Evolutionary conservation across 2,797 vertebrate genomes (phyloP).

Genomic region (Iguana delicatissima): DNA sequence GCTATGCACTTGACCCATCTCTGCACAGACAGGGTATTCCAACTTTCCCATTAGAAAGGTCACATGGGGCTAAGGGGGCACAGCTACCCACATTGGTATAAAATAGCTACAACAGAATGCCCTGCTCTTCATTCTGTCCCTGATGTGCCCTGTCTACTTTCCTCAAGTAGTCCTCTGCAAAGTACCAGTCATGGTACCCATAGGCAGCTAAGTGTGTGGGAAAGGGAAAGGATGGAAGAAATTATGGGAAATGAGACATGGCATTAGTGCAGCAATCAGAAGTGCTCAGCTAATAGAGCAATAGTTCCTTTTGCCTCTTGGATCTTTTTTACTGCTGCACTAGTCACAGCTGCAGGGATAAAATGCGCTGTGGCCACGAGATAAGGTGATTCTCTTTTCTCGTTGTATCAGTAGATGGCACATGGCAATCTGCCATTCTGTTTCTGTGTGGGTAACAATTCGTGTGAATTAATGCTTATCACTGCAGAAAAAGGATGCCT

Average conservation of each 20-base stretch:
- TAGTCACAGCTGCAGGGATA: background rate
- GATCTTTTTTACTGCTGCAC: background rate
- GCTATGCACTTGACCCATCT: background rate
- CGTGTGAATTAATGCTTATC: background rate
- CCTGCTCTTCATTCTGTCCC: background rate
- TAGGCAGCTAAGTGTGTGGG: background rate
- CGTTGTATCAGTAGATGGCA: background rate
- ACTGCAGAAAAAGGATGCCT: background rate
- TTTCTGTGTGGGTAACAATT: background rate
- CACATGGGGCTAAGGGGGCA: background rate
- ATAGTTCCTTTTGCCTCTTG: background rate
- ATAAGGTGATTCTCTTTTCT: background rate
- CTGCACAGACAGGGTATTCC: background rate
- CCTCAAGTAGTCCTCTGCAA: too few species aligned
- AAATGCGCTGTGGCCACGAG: background rate
- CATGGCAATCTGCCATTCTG: background rate
- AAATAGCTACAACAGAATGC: background rate
- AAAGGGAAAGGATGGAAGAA: background rate
- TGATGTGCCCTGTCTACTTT: background rate
- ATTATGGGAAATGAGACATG: background rate
- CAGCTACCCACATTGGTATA: background rate
- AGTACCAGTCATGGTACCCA: background rate
- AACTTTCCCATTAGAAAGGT: background rate
- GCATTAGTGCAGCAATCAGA: too few species aligned
- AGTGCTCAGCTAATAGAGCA: background rate